Base-by-base conservation (phyloP, 2,888 invertebrate species). In the Chromoteleia sp. region DNA sequence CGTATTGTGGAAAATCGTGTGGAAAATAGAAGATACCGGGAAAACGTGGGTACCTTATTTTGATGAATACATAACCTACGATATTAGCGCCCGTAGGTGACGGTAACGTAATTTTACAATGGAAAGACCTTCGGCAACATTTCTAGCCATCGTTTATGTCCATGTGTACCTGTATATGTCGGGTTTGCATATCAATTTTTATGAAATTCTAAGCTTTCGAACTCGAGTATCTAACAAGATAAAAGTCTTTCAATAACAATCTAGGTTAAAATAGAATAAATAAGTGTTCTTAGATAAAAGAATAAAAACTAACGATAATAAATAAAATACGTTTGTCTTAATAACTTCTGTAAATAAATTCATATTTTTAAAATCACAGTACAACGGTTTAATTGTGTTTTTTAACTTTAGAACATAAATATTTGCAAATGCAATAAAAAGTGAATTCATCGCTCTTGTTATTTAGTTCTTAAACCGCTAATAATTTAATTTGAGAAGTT, bases 61-160 rank as follows among this genome's bases (percentile, higher is more conserved):
- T 75, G 67, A 58, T 65, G 74, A 75, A 65, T 65, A 68, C 59
- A 61, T 70, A 70, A 70, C 54, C 70, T 63, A 70, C 63, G 48
- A 77, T 56, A 70, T 70, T 61, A 39, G 70, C 70, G 56, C 54
- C 68, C 54, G 33, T 19, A 41, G 70, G 61, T 63, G 70, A 77
- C 77, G 71, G 70, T 30, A 68, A 71, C 70, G 56, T 77, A 70
- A 71, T 77, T 71, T 77, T 52, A 63, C 70, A 77, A 48, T 59
- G 76, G 68, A 77, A 77, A 76, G 54, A 70, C 61, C 76, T 59
- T 61, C 61, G 63, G 56, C 48, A 70, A 77, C 77, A 77, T 65
- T 70, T 71, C 71, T 58, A 77, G 48, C 77, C 45, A 50, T 58
- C 43, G 29, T 41, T 54, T 63, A 39, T 30, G 14, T 15, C 14